Base-by-base conservation (phyloP, 1,140 invertebrate genomes). In the Drosophila jambulina region DNA sequence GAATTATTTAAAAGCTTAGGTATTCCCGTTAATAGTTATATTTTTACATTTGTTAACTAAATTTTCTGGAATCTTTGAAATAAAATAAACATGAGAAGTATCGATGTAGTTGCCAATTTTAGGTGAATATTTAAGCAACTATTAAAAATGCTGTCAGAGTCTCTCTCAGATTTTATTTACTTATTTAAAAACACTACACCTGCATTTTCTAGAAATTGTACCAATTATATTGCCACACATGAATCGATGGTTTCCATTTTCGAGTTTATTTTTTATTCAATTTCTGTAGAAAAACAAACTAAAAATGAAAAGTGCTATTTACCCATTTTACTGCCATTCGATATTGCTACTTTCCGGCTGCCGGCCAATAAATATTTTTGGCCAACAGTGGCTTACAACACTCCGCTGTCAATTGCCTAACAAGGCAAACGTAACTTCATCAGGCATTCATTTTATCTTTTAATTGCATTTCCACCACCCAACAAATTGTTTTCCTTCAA, bases 401-500 rank as follows among this genome's bases (percentile, higher is more conserved):
- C 32, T 45, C 49, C 9, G 17, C 34, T 49, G 53, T 67, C 67
- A 53, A 69, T 67, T 51, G 45, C 36, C 29, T 34, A 48, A 68
- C 64, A 32, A 48, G 15, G 4, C 21, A n/a, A 38, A 19, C 7
- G 13, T 38, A 61, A 69, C 27, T 17, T 42, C 15, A 32, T 56
- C 29, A 48, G 19, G 19, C 10, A 36, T 62, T 74, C 46, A 57
- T 13, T 60, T 72, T 58, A 46, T 61, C 29, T 57, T 58, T 45
- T 85, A 75, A 78, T 85, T 85, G 63, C 59, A 74, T 70, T 81
- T 64, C 17, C 32, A 69, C 69, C 48, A 68, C 46, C 59, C 48
- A 21, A 25, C 60, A 38, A 67, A 67, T 82, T 74, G 43, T 49
- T 72, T 43, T 74, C 53, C 48, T n/a, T 27, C n/a, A n/a, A 67